Evolutionary conservation across 2,888 invertebrate genomes (phyloP).

Genomic region (Molorchus minor): DNA sequence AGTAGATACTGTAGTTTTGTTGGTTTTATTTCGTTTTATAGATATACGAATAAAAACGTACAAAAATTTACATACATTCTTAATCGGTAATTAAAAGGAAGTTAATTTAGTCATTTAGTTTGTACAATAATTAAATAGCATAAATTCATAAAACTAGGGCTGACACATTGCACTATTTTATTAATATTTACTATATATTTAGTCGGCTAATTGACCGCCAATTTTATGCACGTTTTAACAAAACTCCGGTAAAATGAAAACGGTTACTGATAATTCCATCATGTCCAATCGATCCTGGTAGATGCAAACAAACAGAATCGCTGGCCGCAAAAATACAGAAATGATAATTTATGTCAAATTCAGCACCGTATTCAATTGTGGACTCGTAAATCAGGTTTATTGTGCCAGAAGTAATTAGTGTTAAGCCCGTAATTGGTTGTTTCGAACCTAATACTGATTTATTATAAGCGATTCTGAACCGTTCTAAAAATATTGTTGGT

Average conservation of each 20-base stretch:
- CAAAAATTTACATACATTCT: no score
- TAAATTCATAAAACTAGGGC: background rate
- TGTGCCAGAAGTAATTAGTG: conserved; percentile 56
- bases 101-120: no score
- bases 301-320: conserved; percentile 44
- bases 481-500: no score
- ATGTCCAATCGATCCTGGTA: conserved; percentile 30
- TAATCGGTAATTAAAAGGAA: no score
- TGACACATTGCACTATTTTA: conserved; percentile 15
- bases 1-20: no score
- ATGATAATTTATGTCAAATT: conserved; percentile 55
- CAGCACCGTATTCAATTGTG: conserved; percentile 54
- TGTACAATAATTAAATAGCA: no score
- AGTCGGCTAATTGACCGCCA: conserved; percentile 28
- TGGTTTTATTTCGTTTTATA: no score
- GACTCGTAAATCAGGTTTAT: conserved; percentile 57
- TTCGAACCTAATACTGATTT: conserved; percentile 57
- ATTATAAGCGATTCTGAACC: conserved; percentile 43
- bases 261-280: no score
- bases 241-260: conserved; percentile 36
- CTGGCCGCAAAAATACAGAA: conserved; percentile 48
- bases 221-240: conserved; percentile 42
- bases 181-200: conserved; percentile 36
- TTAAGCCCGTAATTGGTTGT: conserved; percentile 57
- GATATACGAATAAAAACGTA: no score